These are phyloP conservation scores for Poeciliopsis occidentalis DNA, from an alignment of 2,113 vertebrate species.

Conservation along the genomic window DNA sequence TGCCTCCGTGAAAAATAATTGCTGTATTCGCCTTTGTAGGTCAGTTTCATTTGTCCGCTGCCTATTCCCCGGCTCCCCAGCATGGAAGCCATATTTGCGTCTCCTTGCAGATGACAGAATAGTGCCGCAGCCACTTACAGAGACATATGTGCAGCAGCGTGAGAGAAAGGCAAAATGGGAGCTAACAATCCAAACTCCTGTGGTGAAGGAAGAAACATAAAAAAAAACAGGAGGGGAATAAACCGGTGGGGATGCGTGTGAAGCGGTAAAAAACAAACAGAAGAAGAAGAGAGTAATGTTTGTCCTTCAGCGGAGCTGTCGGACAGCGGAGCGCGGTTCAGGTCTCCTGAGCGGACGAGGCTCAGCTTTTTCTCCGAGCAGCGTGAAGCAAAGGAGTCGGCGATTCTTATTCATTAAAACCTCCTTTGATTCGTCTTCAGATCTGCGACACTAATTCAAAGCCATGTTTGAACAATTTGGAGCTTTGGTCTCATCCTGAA, in stretches of 20 bases:
- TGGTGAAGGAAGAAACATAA: conserved; percentile 24
- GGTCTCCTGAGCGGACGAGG: conserved; percentile 12
- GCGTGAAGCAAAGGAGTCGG: conserved; percentile 6
- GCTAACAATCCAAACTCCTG: conserved; percentile 61
- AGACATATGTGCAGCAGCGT: conserved; percentile 19
- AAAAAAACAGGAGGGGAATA: conserved; percentile 43
- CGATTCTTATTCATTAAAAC: conserved; percentile 39
- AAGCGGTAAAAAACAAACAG: conserved; percentile 50
- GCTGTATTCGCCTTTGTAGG: conserved; percentile 72
- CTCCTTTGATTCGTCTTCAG: conserved; percentile 40
- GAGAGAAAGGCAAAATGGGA: conserved; percentile 18
- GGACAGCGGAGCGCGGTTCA: conserved; percentile 13
- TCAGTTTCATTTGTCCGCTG: conserved; percentile 71
- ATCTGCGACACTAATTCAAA: conserved; percentile 24
- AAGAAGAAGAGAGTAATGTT: conserved; percentile 27
- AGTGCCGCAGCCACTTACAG: conserved; percentile 56
- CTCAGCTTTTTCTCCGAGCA: conserved; percentile 8
- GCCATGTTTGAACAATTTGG: conserved; percentile 7
- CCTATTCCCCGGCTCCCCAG: conserved; percentile 58
- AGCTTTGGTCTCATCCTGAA: conserved; percentile 1
- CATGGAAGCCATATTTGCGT: conserved; percentile 61
- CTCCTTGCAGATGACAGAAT: conserved; percentile 62
- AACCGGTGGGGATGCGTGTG: conserved; percentile 56
- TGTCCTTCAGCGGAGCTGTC: conserved; percentile 38
- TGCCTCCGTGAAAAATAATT: conserved; percentile 62